Percentiles rank a stretch among this genome's conserved stretches.
phyloP scores from a whole-genome alignment of 2,888 invertebrate genomes.

The Diplazon laetatorius region DNA sequence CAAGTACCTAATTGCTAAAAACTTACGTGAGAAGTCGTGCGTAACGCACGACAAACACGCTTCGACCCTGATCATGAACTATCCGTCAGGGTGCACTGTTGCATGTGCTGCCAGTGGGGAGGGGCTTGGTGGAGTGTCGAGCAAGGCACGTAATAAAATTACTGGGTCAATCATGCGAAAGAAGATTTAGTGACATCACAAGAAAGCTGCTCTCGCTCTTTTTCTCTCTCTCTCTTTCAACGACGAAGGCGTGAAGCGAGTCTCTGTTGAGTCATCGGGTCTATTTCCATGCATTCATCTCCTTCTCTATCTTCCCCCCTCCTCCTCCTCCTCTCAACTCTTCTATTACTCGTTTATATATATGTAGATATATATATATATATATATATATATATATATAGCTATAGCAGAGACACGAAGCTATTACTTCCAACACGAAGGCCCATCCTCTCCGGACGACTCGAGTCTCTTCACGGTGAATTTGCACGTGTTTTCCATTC shows the following conservation, averaged over 20 bases:
- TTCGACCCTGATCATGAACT: conserved; percentile 56
- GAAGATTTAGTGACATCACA: conserved; percentile 49
- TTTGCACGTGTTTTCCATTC: too few species aligned
- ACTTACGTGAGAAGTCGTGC: conserved; percentile 29
- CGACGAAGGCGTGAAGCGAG: background rate
- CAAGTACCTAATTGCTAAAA: conserved; percentile 3
- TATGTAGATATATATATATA: background rate
- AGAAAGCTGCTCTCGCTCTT: background rate
- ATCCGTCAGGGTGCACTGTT: conserved; percentile 6
- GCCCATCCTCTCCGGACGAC: background rate
- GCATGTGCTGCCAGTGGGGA: conserved; percentile 10
- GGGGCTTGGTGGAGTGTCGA: background rate
- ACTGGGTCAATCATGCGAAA: conserved; percentile 58
- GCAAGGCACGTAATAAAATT: conserved; percentile 37
- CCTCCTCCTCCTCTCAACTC: too few species aligned
- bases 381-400: too few species aligned
- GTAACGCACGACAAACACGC: conserved; percentile 32
- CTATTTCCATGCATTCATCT: conserved; percentile 57
- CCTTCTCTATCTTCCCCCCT: conserved; percentile 11
- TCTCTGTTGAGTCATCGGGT: conserved; percentile 53
- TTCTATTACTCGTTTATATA: conserved; percentile 23
- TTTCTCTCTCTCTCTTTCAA: background rate
- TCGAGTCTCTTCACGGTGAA: background rate
- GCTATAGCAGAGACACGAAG: too few species aligned
- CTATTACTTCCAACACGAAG: background rate